Conservation (phyloP, 1,140 invertebrate species). For the Belonocnema kinseyi region DNA sequence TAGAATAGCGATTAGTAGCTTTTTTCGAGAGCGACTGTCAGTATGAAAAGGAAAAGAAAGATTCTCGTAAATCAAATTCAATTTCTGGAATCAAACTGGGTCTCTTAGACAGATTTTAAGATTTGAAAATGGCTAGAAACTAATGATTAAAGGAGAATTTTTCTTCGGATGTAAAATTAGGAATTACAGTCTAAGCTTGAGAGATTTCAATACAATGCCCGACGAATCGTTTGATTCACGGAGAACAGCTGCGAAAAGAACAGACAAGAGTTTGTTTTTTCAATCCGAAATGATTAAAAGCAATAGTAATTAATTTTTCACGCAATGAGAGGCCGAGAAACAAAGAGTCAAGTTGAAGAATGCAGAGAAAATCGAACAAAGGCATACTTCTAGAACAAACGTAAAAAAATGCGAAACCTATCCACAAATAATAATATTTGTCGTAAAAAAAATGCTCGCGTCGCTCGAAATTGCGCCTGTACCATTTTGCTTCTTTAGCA, state of each 20-base stretch:
- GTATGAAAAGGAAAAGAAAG: background rate
- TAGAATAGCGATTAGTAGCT: background rate
- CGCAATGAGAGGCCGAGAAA: slow-evolving; percentile 12
- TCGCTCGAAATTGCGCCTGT: slow-evolving; percentile 73
- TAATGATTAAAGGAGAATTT: background rate
- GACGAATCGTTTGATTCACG: slow-evolving; percentile 5
- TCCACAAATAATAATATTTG: background rate
- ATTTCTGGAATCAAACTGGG: background rate
- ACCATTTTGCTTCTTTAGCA: slow-evolving; percentile 75
- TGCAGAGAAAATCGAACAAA: background rate
- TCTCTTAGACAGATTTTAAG: background rate
- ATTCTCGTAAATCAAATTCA: background rate
- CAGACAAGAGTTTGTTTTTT: background rate
- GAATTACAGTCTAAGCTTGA: slow-evolving; percentile 6
- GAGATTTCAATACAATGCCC: background rate
- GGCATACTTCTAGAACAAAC: slow-evolving; percentile 9
- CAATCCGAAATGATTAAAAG: slow-evolving; percentile 1
- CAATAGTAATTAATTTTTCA: slow-evolving; percentile 24
- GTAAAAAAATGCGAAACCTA: slow-evolving; percentile 8
- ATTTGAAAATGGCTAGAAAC: background rate
- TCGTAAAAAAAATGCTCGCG: slow-evolving; percentile 62
- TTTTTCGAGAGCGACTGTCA: background rate
- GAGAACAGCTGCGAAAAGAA: background rate
- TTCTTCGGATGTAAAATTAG: background rate
- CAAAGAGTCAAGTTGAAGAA: background rate